Percentiles rank a stretch among this genome's conserved stretches.
Conservation (phyloP, 2,797 vertebrate genomes). For the Thripadectes ignobilis region DNA sequence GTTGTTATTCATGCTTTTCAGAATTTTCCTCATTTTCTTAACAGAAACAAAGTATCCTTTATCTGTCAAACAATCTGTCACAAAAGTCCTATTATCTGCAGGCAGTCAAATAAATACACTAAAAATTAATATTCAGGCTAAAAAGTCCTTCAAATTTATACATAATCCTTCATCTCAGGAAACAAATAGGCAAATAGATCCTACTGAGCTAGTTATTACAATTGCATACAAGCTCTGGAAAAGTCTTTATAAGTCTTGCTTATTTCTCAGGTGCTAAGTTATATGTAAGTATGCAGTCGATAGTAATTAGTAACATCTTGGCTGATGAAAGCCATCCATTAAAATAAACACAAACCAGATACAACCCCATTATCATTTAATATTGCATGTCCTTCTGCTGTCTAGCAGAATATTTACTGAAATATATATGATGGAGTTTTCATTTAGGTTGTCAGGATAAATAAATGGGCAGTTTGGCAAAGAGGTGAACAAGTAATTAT, state of each 20-base stretch:
- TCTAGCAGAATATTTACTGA: conserved; percentile 6
- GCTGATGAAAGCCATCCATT: neutral
- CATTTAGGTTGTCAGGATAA: conserved; percentile 20
- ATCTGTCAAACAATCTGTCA: neutral
- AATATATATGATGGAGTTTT: neutral
- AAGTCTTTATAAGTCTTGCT: neutral
- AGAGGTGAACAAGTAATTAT: neutral
- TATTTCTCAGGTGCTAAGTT: neutral
- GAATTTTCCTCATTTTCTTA: neutral
- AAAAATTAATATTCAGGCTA: neutral
- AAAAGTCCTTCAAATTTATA: neutral
- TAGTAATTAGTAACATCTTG: neutral
- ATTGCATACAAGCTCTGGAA: neutral
- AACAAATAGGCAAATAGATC: neutral
- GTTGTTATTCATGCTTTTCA: conserved; percentile 6
- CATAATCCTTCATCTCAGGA: neutral
- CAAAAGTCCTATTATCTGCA: neutral
- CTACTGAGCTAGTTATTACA: neutral
- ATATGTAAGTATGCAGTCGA: neutral
- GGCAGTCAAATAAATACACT: neutral
- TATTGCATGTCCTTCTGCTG: neutral
- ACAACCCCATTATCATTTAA: neutral
- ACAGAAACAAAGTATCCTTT: neutral
- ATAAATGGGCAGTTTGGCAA: neutral
- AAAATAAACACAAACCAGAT: conserved; percentile 22